Conservation (phyloP, 2,797 vertebrate genomes). For the Cetoscarus ocellatus region DNA sequence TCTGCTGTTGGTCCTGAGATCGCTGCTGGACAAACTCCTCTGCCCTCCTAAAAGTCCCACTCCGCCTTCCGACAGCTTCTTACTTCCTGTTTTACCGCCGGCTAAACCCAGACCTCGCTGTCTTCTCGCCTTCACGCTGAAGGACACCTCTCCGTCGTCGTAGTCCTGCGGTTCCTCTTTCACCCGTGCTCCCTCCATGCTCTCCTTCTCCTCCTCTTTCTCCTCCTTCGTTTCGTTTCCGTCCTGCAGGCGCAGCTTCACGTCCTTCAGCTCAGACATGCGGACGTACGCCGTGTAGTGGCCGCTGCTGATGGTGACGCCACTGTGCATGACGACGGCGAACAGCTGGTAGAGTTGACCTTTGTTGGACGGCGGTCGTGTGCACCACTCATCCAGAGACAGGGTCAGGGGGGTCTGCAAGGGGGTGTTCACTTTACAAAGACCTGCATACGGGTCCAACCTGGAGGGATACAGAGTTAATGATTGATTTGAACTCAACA, state of each 20-base stretch:
- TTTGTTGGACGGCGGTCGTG: constrained; percentile 75
- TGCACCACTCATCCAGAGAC: constrained; percentile 96
- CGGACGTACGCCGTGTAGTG: constrained; percentile 96
- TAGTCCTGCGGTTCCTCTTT: constrained; percentile 85
- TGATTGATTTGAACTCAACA: too few relatives aligned
- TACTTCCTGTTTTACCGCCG: constrained; percentile 82
- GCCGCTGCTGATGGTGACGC: constrained; percentile 96
- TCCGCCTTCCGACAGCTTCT: constrained; percentile 88
- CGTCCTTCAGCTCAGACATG: constrained; percentile 87
- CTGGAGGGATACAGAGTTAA: constrained; percentile 66
- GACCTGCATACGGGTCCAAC: constrained; percentile 93
- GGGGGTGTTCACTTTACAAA: constrained; percentile 97
- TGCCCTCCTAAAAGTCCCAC: constrained; percentile 95
- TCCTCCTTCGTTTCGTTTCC: constrained; percentile 43
- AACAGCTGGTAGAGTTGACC: constrained; percentile 92
- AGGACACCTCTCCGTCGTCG: constrained; percentile 89
- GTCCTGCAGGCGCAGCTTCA: constrained; percentile 57
- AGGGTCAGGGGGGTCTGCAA: constrained; percentile 91
- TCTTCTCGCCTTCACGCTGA: constrained; percentile 77
- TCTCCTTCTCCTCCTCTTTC: constrained; percentile 70
- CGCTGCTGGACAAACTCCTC: constrained; percentile 89
- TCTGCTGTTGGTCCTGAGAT: constrained; percentile 84
- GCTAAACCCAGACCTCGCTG: constrained; percentile 33
- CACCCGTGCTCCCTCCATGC: constrained; percentile 43
- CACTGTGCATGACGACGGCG: constrained; percentile 98